Evolutionary conservation across 2,888 invertebrate genomes (phyloP).

Genomic region (Herminia tarsipennalis): DNA sequence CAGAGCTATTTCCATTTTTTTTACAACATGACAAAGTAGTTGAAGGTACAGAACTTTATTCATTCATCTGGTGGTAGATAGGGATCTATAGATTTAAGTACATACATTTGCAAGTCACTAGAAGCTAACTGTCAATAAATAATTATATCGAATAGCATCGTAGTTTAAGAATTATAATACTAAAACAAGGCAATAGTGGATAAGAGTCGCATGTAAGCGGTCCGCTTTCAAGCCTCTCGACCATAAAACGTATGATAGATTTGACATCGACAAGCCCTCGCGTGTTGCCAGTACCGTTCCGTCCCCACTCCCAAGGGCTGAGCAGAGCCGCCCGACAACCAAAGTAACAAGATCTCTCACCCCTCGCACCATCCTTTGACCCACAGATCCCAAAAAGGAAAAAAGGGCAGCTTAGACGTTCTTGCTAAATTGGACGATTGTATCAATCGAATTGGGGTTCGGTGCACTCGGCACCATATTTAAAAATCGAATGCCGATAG

Average conservation of each 20-base stretch:
- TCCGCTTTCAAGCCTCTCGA: conserved; percentile 70
- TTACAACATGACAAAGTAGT: no score
- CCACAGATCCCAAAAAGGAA: conserved; percentile 43
- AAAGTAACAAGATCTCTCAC: conserved; percentile 55
- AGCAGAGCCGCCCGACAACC: conserved; percentile 56
- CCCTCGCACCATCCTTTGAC: conserved; percentile 46
- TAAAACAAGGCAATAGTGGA: conserved; percentile 52
- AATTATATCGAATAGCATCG: conserved; percentile 1
- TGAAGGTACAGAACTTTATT: no score
- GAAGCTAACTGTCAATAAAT: not conserved
- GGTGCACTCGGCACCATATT: conserved; percentile 80
- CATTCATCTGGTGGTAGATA: no score
- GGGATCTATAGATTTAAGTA: no score
- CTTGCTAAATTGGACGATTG: conserved; percentile 60
- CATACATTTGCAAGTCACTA: not conserved
- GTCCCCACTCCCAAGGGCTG: conserved; percentile 78
- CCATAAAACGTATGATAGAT: conserved; percentile 83
- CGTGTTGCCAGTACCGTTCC: conserved; percentile 74
- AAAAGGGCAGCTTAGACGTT: conserved; percentile 48
- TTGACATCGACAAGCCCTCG: conserved; percentile 77
- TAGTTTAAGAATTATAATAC: conserved; percentile 36
- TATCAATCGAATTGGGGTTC: conserved; percentile 75
- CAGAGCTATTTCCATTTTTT: no score
- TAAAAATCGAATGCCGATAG: conserved; percentile 75
- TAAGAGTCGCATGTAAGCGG: conserved; percentile 75